phyloP scores from a whole-genome alignment of 2,113 vertebrate species.

The Narcine bancroftii region DNA sequence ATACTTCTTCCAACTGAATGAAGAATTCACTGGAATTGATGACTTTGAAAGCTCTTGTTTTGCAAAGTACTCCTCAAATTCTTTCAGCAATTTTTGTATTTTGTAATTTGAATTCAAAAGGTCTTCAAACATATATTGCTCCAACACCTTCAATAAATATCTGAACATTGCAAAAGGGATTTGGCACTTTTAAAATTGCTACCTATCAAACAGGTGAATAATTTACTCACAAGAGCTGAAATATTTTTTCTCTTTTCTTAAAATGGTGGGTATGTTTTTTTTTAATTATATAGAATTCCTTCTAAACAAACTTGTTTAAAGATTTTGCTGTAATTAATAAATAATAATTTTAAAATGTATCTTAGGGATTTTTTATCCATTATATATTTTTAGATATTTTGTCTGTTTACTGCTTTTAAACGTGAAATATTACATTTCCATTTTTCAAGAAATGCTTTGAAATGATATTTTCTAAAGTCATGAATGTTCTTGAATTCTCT shows the following conservation, averaged over 20 bases:
- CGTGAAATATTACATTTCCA: slow-evolving; percentile 30
- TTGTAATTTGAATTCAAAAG: slow-evolving; percentile 1
- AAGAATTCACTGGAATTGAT: background rate
- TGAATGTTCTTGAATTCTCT: slow-evolving; percentile 98
- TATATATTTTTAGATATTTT: slow-evolving; percentile 24
- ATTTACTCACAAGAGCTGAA: background rate
- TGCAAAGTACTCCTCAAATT: background rate
- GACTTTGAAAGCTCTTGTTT: background rate
- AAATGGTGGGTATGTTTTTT: slow-evolving; percentile 34
- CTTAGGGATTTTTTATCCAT: slow-evolving; percentile 7
- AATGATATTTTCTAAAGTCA: slow-evolving; percentile 60
- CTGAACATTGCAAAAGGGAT: background rate
- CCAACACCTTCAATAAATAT: background rate
- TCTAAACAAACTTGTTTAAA: background rate
- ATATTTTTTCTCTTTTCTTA: slow-evolving; percentile 36
- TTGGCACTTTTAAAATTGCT: background rate
- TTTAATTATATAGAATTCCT: slow-evolving; percentile 11
- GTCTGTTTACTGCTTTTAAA: background rate
- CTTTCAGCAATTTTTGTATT: background rate
- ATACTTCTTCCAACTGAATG: background rate
- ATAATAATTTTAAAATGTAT: background rate
- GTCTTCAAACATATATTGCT: background rate
- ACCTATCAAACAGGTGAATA: background rate
- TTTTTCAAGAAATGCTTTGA: slow-evolving; percentile 28
- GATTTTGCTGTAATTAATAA: background rate